phyloP scores from a whole-genome alignment of 2,797 vertebrate species.

The Karalla daura region DNA sequence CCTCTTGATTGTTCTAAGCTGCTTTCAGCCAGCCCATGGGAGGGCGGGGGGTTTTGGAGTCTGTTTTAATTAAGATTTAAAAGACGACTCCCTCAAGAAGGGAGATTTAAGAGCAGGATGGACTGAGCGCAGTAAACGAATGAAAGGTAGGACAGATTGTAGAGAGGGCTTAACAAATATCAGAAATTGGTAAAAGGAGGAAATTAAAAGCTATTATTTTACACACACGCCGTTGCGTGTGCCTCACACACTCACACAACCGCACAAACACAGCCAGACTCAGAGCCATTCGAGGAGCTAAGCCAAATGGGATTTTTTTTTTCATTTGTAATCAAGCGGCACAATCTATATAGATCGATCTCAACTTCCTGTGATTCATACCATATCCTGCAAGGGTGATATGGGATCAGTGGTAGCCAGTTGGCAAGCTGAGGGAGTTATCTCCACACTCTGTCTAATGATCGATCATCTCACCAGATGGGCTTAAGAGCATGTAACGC shows the following conservation, averaged over 20 bases:
- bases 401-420: conserved; percentile 78
- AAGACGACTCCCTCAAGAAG: conserved; percentile 81
- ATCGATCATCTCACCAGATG: conserved; percentile 81
- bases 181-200: conserved; percentile 43
- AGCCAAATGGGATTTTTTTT: conserved; percentile 77
- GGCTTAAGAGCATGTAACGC: conserved; percentile 74
- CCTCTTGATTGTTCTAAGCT: conserved; percentile 87
- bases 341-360: conserved; percentile 85
- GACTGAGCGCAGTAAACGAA: conserved; percentile 73
- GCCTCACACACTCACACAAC: conserved; percentile 28
- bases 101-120: conserved; percentile 78
- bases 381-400: conserved; percentile 77
- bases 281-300: conserved; percentile 61
- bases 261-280: conserved; percentile 50
- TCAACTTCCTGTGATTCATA: conserved; percentile 85
- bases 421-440: conserved; percentile 78
- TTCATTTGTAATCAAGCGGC: conserved; percentile 75
- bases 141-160: conserved; percentile 74
- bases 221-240: conserved; percentile 12
- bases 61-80: conserved; percentile 89
- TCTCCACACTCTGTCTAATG: conserved; percentile 78
- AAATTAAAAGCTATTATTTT: conserved; percentile 63
- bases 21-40: conserved; percentile 82
- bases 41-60: conserved; percentile 67
- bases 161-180: conserved; percentile 57